phyloP scores from a whole-genome alignment of 1,140 invertebrate genomes.

The Pararge aegeria region DNA sequence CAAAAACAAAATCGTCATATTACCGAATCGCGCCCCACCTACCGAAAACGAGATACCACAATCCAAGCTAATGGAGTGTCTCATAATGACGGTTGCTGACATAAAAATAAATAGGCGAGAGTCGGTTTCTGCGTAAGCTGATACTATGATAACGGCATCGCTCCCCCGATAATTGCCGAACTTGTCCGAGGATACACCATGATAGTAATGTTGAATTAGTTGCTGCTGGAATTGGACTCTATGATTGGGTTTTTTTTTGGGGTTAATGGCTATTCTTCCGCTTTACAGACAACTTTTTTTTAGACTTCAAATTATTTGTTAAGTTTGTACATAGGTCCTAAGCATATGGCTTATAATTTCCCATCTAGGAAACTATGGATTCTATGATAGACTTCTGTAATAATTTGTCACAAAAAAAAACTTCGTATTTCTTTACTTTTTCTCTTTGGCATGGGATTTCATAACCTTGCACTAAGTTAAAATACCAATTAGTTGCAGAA shows the following conservation, averaged over 20 bases:
- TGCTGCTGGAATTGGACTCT: slow-evolving; percentile 9
- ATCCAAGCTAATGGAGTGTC: slow-evolving; percentile 79
- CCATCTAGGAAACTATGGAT: too few species aligned
- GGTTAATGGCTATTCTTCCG: not conserved
- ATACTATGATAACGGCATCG: slow-evolving; percentile 79
- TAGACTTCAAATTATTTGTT: too few species aligned
- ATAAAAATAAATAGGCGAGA: slow-evolving; percentile 80
- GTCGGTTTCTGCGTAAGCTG: slow-evolving; percentile 79
- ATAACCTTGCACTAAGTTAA: too few species aligned
- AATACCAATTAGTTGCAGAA: too few species aligned
- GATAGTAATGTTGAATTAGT: slow-evolving; percentile 58
- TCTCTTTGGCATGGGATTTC: too few species aligned
- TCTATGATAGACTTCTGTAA: too few species aligned
- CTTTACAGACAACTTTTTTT: too few species aligned
- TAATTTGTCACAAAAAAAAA: too few species aligned
- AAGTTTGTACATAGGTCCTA: too few species aligned
- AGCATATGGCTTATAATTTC: too few species aligned
- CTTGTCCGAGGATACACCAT: slow-evolving; percentile 48
- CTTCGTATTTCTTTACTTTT: too few species aligned
- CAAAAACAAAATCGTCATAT: slow-evolving; percentile 43
- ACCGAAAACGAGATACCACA: slow-evolving; percentile 75
- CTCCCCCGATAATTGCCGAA: slow-evolving; percentile 76
- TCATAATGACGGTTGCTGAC: slow-evolving; percentile 79
- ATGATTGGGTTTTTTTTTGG: not conserved
- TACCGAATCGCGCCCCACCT: slow-evolving; percentile 65